Evolutionary conservation across 2,888 invertebrate genomes (phyloP).

Genomic region (Dimorphilus gyrociliatus): DNA sequence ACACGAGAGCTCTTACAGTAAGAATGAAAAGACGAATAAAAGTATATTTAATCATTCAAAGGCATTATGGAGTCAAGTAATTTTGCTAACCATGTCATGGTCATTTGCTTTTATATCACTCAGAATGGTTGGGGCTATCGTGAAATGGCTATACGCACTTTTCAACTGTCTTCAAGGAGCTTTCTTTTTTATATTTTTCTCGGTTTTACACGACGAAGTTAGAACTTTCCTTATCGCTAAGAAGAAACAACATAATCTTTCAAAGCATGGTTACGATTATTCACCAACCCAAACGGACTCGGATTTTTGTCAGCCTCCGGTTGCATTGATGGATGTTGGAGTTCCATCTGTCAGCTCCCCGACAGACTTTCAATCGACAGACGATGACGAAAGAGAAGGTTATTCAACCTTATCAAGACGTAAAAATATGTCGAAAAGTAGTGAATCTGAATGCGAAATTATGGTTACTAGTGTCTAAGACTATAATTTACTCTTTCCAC

Average conservation of each 20-base stretch:
- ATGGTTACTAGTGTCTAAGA: too few species aligned
- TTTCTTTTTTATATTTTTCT: constrained; percentile 37
- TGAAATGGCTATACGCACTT: constrained; percentile 36
- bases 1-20: constrained; percentile 38
- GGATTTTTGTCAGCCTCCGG: too few species aligned
- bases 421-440: too few species aligned
- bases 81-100: constrained; percentile 34
- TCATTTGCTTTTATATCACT: constrained; percentile 34
- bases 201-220: constrained; percentile 37
- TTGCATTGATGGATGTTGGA: too few species aligned
- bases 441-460: too few species aligned
- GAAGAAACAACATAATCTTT: constrained; percentile 20
- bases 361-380: too few species aligned
- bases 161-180: constrained; percentile 35
- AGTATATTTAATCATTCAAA: constrained; percentile 33
- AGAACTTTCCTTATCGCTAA: constrained; percentile 19
- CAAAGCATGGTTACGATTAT: constrained; percentile 21
- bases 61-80: constrained; percentile 36
- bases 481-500: too few species aligned
- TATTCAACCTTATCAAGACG: too few species aligned
- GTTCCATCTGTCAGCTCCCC: too few species aligned
- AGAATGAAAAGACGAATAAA: constrained; percentile 37
- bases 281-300: constrained; percentile 8
- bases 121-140: constrained; percentile 30
- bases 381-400: too few species aligned